Evolutionary conservation across 2,888 invertebrate genomes (phyloP), one percentile per base, ranked within the genome.

Genomic region (Lasioglossum oenotherae): DNA sequence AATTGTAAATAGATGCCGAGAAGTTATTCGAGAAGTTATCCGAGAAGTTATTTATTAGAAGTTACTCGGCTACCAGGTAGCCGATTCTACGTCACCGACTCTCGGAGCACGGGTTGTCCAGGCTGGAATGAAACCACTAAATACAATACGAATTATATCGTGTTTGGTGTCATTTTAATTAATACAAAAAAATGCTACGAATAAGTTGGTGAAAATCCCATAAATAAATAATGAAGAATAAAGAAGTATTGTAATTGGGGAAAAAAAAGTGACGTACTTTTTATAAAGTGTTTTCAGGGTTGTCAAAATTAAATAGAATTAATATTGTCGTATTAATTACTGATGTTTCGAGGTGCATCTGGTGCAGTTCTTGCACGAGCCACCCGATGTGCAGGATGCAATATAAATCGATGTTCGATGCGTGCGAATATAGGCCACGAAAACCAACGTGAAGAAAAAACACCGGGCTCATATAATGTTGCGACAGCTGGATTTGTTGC

Each of bases 331-430:
- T 67, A 35, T 31, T 35, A 67, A 16, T 31, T 5, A 19, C 2
- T 67, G 23, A 0, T n/a, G 23, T 23, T 12, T 12, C 3, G 23
- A 38, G 35, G 14, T 10, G 23, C 23, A n/a, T 27, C 3, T 19
- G 16, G 6, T 35, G 67, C 31, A 19, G 16, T 35, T 16, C 71
- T 60, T 81, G 41, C 23, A 10, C 27, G 35, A 53, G 72, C 49
- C 64, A 78, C 72, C 81, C 71, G n/a, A 23, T 81, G 38, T 41
- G 23, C n/a, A 41, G n/a, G n/a, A 41, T 81, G 67, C 67, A 31
- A 73, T 44, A 41, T 64, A 67, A 82, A 78, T 82, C 81, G 67
- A 82, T 78, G 81, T 53, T 74, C 49, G 73, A 78, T 64, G 72
- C 38, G 49, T 78, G 12, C 67, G 77, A 60, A 76, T 77, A 67